These are phyloP conservation scores for Parnassius smintheus DNA, from an alignment of 2,888 invertebrate genomes.

Conservation along the genomic window DNA sequence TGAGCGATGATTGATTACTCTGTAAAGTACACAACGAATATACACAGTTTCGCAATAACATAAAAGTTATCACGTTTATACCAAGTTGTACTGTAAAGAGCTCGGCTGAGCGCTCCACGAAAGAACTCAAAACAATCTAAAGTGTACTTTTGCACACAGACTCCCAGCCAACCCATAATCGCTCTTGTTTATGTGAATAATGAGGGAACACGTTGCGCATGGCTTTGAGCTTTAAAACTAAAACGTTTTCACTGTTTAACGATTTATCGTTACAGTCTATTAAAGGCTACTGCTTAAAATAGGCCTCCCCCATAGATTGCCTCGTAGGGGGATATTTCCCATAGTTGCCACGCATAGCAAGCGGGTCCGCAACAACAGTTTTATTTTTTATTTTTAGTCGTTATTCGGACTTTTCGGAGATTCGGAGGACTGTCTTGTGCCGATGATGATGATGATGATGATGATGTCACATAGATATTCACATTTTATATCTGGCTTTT, in stretches of 20 bases:
- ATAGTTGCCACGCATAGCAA: too few relatives aligned
- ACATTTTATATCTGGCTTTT: too few relatives aligned
- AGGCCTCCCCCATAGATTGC: too few relatives aligned
- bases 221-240: background rate
- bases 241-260: background rate
- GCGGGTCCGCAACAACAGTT: too few relatives aligned
- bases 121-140: slow-evolving; percentile 18
- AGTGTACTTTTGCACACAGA: slow-evolving; percentile 14
- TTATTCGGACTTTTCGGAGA: too few relatives aligned
- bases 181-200: slow-evolving; percentile 19
- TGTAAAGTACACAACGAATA: slow-evolving; percentile 24
- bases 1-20: slow-evolving; percentile 22
- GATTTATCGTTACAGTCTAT: too few relatives aligned
- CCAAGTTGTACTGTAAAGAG: slow-evolving; percentile 14
- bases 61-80: slow-evolving; percentile 25
- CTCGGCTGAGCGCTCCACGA: slow-evolving; percentile 6
- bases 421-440: too few relatives aligned
- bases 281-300: too few relatives aligned
- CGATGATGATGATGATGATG: too few relatives aligned
- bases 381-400: too few relatives aligned
- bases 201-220: background rate
- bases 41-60: slow-evolving; percentile 11
- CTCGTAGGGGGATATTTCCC: too few relatives aligned
- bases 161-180: slow-evolving; percentile 4
- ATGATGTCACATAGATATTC: too few relatives aligned